phyloP scores from a whole-genome alignment of 2,888 invertebrate genomes.

The Rotaria magnacalcarata region DNA sequence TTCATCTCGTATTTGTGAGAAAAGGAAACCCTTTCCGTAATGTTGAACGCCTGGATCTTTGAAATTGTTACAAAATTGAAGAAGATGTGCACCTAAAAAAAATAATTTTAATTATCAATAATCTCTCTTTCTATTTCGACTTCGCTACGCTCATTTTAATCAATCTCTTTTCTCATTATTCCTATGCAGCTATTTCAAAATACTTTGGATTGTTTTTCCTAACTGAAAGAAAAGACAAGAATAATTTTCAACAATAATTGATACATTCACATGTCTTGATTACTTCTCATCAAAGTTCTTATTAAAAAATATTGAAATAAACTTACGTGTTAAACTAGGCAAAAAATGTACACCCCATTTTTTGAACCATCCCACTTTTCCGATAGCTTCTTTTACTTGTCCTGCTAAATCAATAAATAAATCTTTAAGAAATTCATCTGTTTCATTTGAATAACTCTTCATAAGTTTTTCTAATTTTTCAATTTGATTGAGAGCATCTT shows the following conservation, averaged over 20 bases:
- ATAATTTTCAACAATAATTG: too few species aligned
- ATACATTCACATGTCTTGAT: too few species aligned
- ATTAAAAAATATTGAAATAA: neutral
- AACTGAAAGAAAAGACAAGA: too few species aligned
- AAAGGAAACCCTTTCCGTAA: neutral
- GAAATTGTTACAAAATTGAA: constrained; percentile 22
- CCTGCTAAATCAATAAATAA: neutral
- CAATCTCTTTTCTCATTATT: too few species aligned
- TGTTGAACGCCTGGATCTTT: constrained; percentile 36
- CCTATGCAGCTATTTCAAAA: too few species aligned
- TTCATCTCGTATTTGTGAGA: constrained; percentile 4
- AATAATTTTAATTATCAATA: too few species aligned
- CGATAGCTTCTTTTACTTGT: neutral
- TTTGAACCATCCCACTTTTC: neutral
- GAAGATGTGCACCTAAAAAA: neutral
- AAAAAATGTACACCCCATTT: constrained; percentile 7
- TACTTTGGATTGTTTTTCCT: too few species aligned
- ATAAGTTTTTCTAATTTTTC: neutral
- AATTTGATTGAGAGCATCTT: neutral
- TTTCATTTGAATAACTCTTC: neutral
- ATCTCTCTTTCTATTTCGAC: too few species aligned
- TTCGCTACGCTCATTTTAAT: too few species aligned
- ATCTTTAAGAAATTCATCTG: neutral
- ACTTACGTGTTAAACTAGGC: constrained; percentile 6
- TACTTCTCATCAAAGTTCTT: too few species aligned